Conservation (phyloP, 2,888 invertebrate genomes). For the Aleiodes testaceus region DNA sequence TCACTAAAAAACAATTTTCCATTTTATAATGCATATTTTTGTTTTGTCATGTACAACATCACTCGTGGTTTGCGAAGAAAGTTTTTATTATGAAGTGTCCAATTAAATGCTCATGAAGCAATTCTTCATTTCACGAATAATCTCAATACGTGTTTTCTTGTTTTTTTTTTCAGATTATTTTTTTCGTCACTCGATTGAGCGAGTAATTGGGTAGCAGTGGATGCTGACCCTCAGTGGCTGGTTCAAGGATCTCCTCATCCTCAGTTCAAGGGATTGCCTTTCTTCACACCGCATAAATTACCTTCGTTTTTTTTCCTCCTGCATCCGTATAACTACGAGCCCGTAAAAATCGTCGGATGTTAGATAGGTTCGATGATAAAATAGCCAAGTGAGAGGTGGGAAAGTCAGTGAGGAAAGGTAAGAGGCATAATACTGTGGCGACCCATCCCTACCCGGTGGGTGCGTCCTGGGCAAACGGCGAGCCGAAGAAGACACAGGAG, state of each 20-base stretch:
- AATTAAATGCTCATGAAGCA: conserved; percentile 3
- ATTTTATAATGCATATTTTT: background rate
- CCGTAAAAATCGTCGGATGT: conserved; percentile 9
- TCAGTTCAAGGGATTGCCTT: no score
- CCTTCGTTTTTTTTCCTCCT: background rate
- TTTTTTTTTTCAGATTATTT: background rate
- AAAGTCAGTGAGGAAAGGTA: conserved; percentile 43
- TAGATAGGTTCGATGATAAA: conserved; percentile 14
- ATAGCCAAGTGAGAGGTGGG: conserved; percentile 43
- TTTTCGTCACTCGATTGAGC: background rate
- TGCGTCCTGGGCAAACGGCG: conserved; percentile 33
- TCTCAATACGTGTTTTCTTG: background rate
- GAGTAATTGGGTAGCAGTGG: conserved; percentile 6
- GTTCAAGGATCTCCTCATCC: conserved; percentile 18
- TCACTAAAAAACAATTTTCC: background rate
- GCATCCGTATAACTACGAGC: background rate
- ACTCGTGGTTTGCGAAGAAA: conserved; percentile 16
- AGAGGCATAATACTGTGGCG: conserved; percentile 29
- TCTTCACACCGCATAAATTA: no score
- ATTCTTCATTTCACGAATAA: background rate
- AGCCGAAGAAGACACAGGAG: conserved; percentile 42
- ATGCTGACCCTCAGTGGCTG: conserved; percentile 17
- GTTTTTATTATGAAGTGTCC: background rate
- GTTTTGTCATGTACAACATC: background rate
- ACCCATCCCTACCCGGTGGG: conserved; percentile 44